These are phyloP conservation scores for Drosophila picticornis DNA, from an alignment of 2,888 invertebrate species.

Conservation along the genomic window DNA sequence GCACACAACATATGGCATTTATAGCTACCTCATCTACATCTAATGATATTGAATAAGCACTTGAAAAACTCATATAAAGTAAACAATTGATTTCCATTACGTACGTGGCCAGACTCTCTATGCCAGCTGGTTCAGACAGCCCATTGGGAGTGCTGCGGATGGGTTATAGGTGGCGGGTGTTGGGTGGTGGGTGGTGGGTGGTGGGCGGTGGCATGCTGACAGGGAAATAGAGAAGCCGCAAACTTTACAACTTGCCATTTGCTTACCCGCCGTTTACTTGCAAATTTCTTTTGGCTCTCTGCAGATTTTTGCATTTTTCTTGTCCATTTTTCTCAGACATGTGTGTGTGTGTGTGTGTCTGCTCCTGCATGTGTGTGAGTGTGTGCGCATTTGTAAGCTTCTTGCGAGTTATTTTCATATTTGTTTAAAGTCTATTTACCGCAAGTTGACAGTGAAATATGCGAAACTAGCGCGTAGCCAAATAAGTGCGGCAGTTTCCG, in stretches of 20 bases:
- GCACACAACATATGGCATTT: slow-evolving; percentile 38
- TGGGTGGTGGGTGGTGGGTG: background rate
- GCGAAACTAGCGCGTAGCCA: slow-evolving; percentile 80
- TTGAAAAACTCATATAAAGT: slow-evolving; percentile 79
- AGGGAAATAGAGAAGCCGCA: slow-evolving; percentile 50
- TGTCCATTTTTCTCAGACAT: slow-evolving; percentile 50
- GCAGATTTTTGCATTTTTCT: slow-evolving; percentile 65
- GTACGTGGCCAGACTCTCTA: slow-evolving; percentile 54
- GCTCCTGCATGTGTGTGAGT: slow-evolving; percentile 5
- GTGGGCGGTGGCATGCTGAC: slow-evolving; percentile 35
- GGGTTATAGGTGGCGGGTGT: background rate
- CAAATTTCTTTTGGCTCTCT: slow-evolving; percentile 65
- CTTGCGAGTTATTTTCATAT: slow-evolving; percentile 77
- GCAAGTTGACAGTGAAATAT: slow-evolving; percentile 80
- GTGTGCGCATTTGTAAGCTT: slow-evolving; percentile 40
- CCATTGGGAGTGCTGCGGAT: slow-evolving; percentile 20
- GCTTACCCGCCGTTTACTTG: slow-evolving; percentile 75
- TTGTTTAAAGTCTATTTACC: slow-evolving; percentile 80
- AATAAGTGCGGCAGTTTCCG: slow-evolving; percentile 80
- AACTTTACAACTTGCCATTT: slow-evolving; percentile 76
- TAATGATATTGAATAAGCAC: slow-evolving; percentile 80
- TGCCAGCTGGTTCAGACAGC: slow-evolving; percentile 19
- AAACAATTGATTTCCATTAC: slow-evolving; percentile 79
- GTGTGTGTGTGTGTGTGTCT: slow-evolving; percentile 5
- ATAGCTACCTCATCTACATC: slow-evolving; percentile 62